Conservation (phyloP, 2,797 vertebrate genomes). For the Tokudaia tokunoshimensis region DNA sequence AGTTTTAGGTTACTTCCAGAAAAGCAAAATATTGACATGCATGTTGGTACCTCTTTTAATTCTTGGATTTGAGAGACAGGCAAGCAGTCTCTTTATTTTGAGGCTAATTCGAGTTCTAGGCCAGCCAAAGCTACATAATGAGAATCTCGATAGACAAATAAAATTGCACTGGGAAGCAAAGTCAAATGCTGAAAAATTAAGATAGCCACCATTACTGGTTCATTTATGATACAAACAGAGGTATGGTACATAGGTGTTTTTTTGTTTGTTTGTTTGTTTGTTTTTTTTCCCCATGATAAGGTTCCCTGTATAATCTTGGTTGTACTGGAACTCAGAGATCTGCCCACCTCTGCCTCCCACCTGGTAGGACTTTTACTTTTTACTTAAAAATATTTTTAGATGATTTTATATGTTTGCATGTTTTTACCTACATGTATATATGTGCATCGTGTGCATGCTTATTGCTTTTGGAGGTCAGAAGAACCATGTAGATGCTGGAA, state of each 20-base stretch:
- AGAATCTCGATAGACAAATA: neutral
- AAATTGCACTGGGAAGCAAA: neutral
- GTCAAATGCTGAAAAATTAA: conserved; percentile 16
- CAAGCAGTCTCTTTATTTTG: neutral
- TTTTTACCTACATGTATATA: neutral
- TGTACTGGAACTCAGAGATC: neutral
- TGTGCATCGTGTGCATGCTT: neutral
- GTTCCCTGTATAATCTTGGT: neutral
- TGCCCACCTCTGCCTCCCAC: neutral
- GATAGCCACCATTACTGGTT: neutral
- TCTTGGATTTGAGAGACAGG: neutral
- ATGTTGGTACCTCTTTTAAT: neutral
- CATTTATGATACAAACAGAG: neutral
- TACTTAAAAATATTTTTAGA: neutral
- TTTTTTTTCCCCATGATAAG: neutral
- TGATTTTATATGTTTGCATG: neutral
- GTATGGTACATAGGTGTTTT: neutral
- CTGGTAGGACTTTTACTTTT: neutral
- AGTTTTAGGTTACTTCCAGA: conserved; percentile 32
- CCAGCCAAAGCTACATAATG: neutral
- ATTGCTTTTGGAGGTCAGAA: neutral
- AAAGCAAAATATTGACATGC: neutral
- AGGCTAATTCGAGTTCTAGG: neutral
- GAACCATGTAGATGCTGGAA: neutral
- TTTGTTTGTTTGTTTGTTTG: too few relatives aligned